These are phyloP conservation scores for Sprattus sprattus DNA, from an alignment of 2,113 vertebrate species.

Conservation along the genomic window DNA sequence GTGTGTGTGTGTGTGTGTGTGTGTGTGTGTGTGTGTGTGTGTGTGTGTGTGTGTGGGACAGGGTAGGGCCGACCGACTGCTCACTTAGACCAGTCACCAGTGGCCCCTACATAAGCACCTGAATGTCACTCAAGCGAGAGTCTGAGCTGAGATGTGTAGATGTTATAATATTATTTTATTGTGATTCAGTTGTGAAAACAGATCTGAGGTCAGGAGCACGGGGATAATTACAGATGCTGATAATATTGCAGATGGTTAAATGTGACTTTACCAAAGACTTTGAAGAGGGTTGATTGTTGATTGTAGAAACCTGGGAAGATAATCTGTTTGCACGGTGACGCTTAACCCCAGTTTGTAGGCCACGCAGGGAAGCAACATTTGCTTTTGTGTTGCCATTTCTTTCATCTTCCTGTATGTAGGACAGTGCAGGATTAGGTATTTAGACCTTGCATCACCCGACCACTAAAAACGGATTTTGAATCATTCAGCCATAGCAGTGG, in stretches of 20 bases:
- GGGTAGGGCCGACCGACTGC: conserved; percentile 29
- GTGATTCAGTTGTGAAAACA: not conserved
- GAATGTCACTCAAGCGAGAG: not conserved
- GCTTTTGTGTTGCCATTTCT: not conserved
- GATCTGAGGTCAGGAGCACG: not conserved
- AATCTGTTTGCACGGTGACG: not conserved
- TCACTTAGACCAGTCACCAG: not conserved
- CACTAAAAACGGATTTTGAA: not conserved
- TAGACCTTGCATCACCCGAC: not conserved
- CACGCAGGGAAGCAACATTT: not conserved
- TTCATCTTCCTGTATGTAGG: not conserved
- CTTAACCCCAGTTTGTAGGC: not conserved
- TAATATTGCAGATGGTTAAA: not conserved
- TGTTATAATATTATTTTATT: not conserved
- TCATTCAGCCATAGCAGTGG: not conserved
- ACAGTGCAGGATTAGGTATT: not conserved
- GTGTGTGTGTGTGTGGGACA: too few relatives aligned
- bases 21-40: too few relatives aligned
- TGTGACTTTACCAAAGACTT: not conserved
- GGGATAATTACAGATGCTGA: not conserved
- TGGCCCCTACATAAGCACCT: too few relatives aligned
- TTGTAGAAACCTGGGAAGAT: not conserved
- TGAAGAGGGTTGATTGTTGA: not conserved
- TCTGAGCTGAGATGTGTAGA: too few relatives aligned
- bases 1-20: too few relatives aligned